Percentiles rank a stretch among this genome's conserved stretches.
Conservation (phyloP, 1,140 invertebrate genomes). For the Drosophila equinoxialis region DNA sequence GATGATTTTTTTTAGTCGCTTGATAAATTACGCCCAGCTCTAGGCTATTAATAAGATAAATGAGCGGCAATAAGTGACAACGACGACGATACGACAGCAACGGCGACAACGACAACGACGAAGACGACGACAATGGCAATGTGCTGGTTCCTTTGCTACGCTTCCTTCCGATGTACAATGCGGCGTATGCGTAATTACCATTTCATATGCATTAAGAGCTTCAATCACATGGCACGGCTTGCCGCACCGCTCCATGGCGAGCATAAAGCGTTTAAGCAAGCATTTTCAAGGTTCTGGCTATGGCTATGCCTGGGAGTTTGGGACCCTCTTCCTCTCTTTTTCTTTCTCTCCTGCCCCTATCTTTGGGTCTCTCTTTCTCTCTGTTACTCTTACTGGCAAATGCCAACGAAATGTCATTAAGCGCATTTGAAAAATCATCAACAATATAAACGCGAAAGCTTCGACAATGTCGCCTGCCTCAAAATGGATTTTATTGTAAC, state of each 20-base stretch:
- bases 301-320: background rate
- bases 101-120: conserved; percentile 36
- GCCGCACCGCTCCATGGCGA: conserved; percentile 23
- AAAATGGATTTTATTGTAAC: conserved; percentile 63
- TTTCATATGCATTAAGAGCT: conserved; percentile 79
- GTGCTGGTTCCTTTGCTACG: conserved; percentile 42
- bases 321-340: background rate
- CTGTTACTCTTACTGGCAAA: conserved; percentile 31
- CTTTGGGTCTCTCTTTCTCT: background rate
- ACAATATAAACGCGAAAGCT: conserved; percentile 52
- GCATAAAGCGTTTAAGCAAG: conserved; percentile 34
- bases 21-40: conserved; percentile 62
- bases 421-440: conserved; percentile 81
- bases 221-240: conserved; percentile 34
- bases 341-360: too few relatives aligned
- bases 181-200: conserved; percentile 78
- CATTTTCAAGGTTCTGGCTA: conserved; percentile 26
- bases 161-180: conserved; percentile 64
- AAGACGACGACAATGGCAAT: conserved; percentile 36
- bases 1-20: conserved; percentile 46
- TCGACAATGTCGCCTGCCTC: conserved; percentile 50
- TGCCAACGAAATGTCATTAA: conserved; percentile 68
- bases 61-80: conserved; percentile 72
- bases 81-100: conserved; percentile 38
- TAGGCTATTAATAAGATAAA: conserved; percentile 76